phyloP scores from a whole-genome alignment of 2,888 invertebrate genomes.

The Pterobdella sp. region DNA sequence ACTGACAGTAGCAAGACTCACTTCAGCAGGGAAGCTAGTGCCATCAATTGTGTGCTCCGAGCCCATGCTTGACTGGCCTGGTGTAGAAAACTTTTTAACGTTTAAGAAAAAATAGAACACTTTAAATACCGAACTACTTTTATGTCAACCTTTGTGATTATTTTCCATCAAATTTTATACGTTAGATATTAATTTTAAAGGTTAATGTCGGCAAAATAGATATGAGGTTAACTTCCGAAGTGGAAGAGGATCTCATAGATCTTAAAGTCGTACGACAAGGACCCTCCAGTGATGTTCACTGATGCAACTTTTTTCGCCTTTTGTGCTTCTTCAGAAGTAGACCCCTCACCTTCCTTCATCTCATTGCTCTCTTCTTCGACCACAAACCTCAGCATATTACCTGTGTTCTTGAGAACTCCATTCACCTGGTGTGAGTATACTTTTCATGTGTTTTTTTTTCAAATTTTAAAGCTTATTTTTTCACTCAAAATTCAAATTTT shows the following conservation, averaged over 20 bases:
- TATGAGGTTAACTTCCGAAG: slow-evolving; percentile 44
- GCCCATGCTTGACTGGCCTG: slow-evolving; percentile 73
- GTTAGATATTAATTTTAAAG: too few relatives aligned
- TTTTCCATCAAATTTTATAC: too few relatives aligned
- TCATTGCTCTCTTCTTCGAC: slow-evolving; percentile 60
- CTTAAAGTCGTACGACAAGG: slow-evolving; percentile 87
- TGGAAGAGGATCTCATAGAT: slow-evolving; percentile 79
- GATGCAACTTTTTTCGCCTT: slow-evolving; percentile 48
- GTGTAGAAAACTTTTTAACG: too few relatives aligned
- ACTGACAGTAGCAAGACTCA: slow-evolving; percentile 54
- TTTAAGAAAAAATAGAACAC: too few relatives aligned
- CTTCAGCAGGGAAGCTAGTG: slow-evolving; percentile 93
- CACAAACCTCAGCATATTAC: slow-evolving; percentile 84
- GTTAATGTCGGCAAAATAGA: too few relatives aligned
- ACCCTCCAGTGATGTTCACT: slow-evolving; percentile 90
- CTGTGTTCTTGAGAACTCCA: slow-evolving; percentile 81
- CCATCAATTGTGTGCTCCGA: slow-evolving; percentile 95
- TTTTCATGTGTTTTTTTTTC: too few relatives aligned
- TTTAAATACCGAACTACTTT: too few relatives aligned
- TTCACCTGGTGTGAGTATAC: slow-evolving; percentile 58
- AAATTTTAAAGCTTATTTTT: not conserved
- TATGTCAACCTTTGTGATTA: too few relatives aligned
- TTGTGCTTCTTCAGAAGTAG: not conserved
- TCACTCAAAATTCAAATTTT: not conserved
- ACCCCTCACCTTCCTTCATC: not conserved